phyloP scores from a whole-genome alignment of 1,140 invertebrate species.

The Belonocnema kinseyi region DNA sequence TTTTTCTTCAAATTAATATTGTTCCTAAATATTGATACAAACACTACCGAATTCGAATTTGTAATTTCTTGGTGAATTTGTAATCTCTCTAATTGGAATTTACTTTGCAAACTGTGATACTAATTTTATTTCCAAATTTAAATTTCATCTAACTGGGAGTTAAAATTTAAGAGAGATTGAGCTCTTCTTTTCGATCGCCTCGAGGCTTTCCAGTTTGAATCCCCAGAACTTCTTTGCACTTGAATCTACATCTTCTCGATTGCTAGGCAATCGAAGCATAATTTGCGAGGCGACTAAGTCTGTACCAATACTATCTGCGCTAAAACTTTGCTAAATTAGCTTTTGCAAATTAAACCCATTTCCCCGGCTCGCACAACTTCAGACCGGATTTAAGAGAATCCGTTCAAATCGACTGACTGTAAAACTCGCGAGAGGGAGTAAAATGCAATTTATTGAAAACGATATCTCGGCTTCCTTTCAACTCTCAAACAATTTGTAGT shows the following conservation, averaged over 20 bases:
- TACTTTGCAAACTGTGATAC: too few relatives aligned
- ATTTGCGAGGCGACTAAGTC: slow-evolving; percentile 30
- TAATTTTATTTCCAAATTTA: too few relatives aligned
- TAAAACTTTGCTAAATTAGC: slow-evolving; percentile 68
- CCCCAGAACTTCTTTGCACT: slow-evolving; percentile 5
- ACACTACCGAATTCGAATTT: too few relatives aligned
- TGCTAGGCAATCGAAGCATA: slow-evolving; percentile 38
- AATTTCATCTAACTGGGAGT: background rate
- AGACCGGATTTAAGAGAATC: background rate
- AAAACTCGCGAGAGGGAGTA: too few relatives aligned
- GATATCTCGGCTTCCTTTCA: too few relatives aligned
- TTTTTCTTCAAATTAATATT: too few relatives aligned
- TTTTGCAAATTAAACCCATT: slow-evolving; percentile 67
- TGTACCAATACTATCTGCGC: slow-evolving; percentile 42
- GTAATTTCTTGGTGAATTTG: too few relatives aligned
- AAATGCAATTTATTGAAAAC: too few relatives aligned
- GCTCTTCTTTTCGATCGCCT: background rate
- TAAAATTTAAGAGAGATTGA: background rate
- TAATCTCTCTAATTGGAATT: too few relatives aligned
- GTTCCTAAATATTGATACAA: too few relatives aligned
- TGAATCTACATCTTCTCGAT: slow-evolving; percentile 20
- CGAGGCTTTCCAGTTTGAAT: slow-evolving; percentile 4
- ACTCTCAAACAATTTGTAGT: too few relatives aligned
- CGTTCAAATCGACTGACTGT: too few relatives aligned
- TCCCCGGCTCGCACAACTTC: slow-evolving; percentile 6